phyloP scores from a whole-genome alignment of 2,888 invertebrate species.

The Trichogramma dendrolimi region DNA sequence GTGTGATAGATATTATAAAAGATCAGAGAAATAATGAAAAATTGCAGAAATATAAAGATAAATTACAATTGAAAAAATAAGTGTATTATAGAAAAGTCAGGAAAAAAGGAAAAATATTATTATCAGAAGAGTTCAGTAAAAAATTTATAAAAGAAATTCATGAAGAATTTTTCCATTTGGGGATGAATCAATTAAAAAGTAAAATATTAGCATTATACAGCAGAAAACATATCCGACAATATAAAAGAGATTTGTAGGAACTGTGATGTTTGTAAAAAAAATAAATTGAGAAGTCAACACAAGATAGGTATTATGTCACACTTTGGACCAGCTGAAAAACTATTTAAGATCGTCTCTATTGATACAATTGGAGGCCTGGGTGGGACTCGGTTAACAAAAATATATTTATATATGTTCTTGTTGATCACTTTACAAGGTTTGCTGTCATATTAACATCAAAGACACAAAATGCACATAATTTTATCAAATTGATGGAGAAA shows the following conservation, averaged over 20 bases:
- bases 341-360: constrained; percentile 30
- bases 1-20: constrained; percentile 22
- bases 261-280: constrained; percentile 26
- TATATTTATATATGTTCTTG: too few relatives aligned
- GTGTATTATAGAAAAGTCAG: constrained; percentile 22
- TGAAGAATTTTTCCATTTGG: constrained; percentile 21
- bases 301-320: constrained; percentile 30
- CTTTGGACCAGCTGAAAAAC: constrained; percentile 23
- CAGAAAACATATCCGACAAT: too few relatives aligned
- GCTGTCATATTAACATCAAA: too few relatives aligned
- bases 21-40: constrained; percentile 28
- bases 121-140: constrained; percentile 27
- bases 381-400: too few relatives aligned
- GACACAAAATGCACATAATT: too few relatives aligned
- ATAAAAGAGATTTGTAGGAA: constrained; percentile 16
- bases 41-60: constrained; percentile 19
- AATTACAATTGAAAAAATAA: constrained; percentile 20
- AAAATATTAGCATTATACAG: constrained; percentile 9
- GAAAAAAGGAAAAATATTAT: constrained; percentile 26
- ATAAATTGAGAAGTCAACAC: constrained; percentile 25
- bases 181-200: constrained; percentile 21
- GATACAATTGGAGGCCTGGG: constrained; percentile 31
- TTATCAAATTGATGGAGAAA: too few relatives aligned
- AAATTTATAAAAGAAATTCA: too few relatives aligned
- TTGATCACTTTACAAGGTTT: too few relatives aligned